Conservation (phyloP, 2,113 vertebrate species). For the Cavia aperea region DNA sequence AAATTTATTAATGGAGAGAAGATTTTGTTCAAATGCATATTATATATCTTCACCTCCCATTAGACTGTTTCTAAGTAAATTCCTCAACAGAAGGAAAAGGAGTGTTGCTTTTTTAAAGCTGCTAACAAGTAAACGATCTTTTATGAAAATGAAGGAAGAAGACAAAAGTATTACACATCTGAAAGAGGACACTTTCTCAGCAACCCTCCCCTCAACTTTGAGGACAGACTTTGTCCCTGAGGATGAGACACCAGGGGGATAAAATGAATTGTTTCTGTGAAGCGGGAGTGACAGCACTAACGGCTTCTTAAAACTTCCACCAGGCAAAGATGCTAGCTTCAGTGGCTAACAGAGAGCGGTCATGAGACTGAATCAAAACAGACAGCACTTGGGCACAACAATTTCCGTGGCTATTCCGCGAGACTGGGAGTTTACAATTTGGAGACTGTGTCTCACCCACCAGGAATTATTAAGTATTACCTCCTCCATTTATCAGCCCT, state of each 20-base stretch:
- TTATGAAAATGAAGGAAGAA: not conserved
- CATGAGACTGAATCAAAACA: not conserved
- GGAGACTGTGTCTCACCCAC: not conserved
- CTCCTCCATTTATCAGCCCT: not conserved
- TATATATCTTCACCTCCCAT: not conserved
- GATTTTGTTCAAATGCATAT: not conserved
- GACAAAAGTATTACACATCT: not conserved
- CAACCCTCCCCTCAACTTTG: too few species aligned
- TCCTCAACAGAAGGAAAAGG: not conserved
- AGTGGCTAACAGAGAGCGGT: not conserved
- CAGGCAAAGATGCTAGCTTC: not conserved
- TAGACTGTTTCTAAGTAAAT: not conserved
- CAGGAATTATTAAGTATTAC: not conserved
- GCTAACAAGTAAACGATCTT: not conserved
- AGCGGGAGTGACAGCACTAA: not conserved
- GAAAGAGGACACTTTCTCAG: not conserved
- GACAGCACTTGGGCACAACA: accelerated
- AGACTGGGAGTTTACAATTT: not conserved
- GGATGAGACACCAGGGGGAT: not conserved
- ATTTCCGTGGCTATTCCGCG: too few species aligned
- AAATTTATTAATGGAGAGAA: not conserved
- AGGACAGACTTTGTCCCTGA: not conserved
- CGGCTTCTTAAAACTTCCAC: not conserved
- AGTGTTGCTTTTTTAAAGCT: not conserved
- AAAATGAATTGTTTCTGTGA: not conserved